Evolutionary conservation across 2,888 invertebrate genomes (phyloP).

Genomic region (Andrena marginata): DNA sequence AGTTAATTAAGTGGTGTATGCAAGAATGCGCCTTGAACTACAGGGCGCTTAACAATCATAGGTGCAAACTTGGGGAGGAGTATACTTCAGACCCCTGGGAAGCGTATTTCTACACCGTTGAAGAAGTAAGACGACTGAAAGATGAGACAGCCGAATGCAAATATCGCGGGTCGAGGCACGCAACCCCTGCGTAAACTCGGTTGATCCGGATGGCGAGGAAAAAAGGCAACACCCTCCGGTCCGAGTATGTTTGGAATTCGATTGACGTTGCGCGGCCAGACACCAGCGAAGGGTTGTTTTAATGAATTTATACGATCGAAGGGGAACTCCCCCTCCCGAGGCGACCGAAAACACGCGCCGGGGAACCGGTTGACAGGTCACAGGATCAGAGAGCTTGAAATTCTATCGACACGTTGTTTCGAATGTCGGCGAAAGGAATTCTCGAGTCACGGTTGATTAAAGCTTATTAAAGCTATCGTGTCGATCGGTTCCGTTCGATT

Average conservation of each 20-base stretch:
- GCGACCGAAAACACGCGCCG: slow-evolving; percentile 32
- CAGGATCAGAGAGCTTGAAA: slow-evolving; percentile 56
- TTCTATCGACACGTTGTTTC: slow-evolving; percentile 53
- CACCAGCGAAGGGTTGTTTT: slow-evolving; percentile 81
- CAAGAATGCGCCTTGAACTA: not conserved
- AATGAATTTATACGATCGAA: slow-evolving; percentile 80
- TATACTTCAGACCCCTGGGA: not conserved
- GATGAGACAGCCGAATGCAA: slow-evolving; percentile 58
- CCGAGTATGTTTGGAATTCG: slow-evolving; percentile 79
- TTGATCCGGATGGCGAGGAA: slow-evolving; percentile 43
- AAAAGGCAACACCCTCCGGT: slow-evolving; percentile 53
- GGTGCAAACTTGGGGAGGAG: not conserved
- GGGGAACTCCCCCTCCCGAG: slow-evolving; percentile 44
- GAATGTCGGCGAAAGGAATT: slow-evolving; percentile 43
- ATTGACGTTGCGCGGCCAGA: slow-evolving; percentile 75
- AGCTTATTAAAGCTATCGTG: slow-evolving; percentile 20
- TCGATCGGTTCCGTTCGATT: not conserved
- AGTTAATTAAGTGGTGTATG: slow-evolving; percentile 29
- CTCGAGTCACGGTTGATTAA: slow-evolving; percentile 35
- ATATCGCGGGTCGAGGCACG: slow-evolving; percentile 47
- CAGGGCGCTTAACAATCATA: not conserved
- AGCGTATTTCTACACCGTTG: not conserved
- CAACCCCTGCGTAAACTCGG: slow-evolving; percentile 47
- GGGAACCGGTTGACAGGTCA: slow-evolving; percentile 55
- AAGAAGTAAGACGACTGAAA: slow-evolving; percentile 40